A percentile compares a stretch with the other conserved stretches of the same genome.
Evolutionary conservation across 2,888 invertebrate species (phyloP).

Genomic region (Hirtodrosophila histrioides): DNA sequence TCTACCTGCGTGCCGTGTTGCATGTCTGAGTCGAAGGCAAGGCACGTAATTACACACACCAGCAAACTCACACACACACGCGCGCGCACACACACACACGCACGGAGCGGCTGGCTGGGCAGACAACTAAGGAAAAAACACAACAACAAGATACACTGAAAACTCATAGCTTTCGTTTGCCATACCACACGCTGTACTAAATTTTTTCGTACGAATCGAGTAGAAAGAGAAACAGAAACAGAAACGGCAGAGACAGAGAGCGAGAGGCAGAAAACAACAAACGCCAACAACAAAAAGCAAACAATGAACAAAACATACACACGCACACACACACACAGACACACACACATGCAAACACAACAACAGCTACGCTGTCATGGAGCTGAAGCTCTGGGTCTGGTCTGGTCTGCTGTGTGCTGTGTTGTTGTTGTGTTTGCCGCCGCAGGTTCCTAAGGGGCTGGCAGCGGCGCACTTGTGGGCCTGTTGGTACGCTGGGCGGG

Average conservation of each 20-base stretch:
- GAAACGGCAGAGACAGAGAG: conserved; percentile 23
- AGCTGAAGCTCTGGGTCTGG: conserved; percentile 49
- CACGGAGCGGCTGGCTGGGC: conserved; percentile 31
- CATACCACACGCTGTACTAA: conserved; percentile 82
- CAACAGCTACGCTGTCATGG: conserved; percentile 30
- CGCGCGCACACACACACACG: conserved; percentile 24
- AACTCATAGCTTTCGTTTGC: conserved; percentile 83
- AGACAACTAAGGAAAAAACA: conserved; percentile 36
- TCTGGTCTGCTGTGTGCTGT: conserved; percentile 33
- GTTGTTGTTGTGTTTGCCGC: conserved; percentile 41
- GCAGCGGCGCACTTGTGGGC: conserved; percentile 60
- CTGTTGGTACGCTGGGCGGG: conserved; percentile 24
- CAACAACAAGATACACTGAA: conserved; percentile 77
- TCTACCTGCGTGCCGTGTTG: conserved; percentile 62
- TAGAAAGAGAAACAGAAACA: conserved; percentile 65
- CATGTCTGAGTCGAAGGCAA: conserved; percentile 59
- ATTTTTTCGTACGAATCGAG: conserved; percentile 77
- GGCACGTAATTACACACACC: conserved; percentile 67
- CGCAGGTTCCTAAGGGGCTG: conserved; percentile 73
- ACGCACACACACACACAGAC: conserved; percentile 9
- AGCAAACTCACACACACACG: conserved; percentile 30
- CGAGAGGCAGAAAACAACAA: conserved; percentile 65
- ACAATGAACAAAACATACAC: conserved; percentile 71
- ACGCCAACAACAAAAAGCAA: conserved; percentile 76
- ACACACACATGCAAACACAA: conserved; percentile 2